Base-by-base conservation (phyloP, 2,888 invertebrate species). In the Seira sanloemensis region DNA sequence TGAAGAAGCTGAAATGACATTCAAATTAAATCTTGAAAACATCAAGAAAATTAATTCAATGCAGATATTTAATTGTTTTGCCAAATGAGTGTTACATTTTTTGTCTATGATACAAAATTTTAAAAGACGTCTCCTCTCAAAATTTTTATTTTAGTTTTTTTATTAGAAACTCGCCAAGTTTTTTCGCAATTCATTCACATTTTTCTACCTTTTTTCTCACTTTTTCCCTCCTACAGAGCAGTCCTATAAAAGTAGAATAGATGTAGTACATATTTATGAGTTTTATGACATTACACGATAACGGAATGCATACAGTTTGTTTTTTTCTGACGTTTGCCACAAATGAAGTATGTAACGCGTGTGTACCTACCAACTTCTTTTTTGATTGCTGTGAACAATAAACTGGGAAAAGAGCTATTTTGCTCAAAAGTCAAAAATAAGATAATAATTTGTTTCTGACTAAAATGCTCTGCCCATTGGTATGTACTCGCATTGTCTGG, bases 221-320 rank as follows among this genome's bases (percentile, higher is more conserved):
- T 62, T 62, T 21, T 16, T 1, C 4, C 19, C 21, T 62, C 2
- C 1, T 19, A 62, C 21, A 12, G n/a, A 62, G 62, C 4, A 62
- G 62, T 62, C 62, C 23, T 62, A 62, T 62, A 62, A 62, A 62
- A 62, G 4, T 5, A 21, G 62, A 62, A n/a, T n/a, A n/a, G n/a
- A n/a, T n/a, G n/a, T n/a, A n/a, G n/a, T 19, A 21, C 21, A 62
- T 58, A 21, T 62, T 62, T 62, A 62, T 23, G 62, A 62, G 62
- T 62, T 62, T 12, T 62, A 21, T 62, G 62, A 62, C 62, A 62
- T 62, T 62, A 62, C 9, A 2, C 2, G 62, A 62, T 62, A 62
- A 62, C 62, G 62, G 21, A 62, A 62, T 62, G 62, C 21, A 62
- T 23, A 37, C 12, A 9, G 37, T 37, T 9, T 9, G 37, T 9